phyloP scores from a whole-genome alignment of 1,140 invertebrate species.

The Drosophila guanche region DNA sequence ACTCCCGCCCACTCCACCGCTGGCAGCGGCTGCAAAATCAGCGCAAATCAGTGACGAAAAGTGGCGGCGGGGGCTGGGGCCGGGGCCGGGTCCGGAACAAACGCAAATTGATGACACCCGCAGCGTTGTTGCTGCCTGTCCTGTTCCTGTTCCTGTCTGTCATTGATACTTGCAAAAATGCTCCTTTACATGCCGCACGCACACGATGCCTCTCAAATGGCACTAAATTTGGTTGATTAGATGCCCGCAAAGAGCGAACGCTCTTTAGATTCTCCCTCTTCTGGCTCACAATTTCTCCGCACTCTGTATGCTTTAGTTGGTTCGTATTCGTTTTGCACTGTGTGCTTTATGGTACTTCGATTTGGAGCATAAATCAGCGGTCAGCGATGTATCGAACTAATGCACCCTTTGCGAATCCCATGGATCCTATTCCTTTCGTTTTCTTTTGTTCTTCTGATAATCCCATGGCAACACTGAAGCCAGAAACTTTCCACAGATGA shows the following conservation, averaged over 20 bases:
- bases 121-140: slow-evolving; percentile 40
- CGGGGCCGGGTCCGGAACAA: slow-evolving; percentile 38
- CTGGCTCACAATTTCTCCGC: background rate
- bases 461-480: too few species aligned
- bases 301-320: slow-evolving; percentile 9
- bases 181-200: slow-evolving; percentile 64
- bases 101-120: slow-evolving; percentile 79
- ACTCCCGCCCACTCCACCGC: background rate
- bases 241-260: slow-evolving; percentile 52
- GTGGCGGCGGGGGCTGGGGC: background rate
- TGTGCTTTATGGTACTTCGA: too few species aligned
- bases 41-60: slow-evolving; percentile 59
- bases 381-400: too few species aligned
- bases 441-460: too few species aligned
- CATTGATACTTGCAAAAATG: slow-evolving; percentile 69
- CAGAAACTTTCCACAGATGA: too few species aligned
- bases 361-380: too few species aligned
- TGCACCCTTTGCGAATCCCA: too few species aligned
- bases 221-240: slow-evolving; percentile 80
- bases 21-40: slow-evolving; percentile 65
- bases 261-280: background rate
- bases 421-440: too few species aligned
- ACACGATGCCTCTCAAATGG: slow-evolving; percentile 61
- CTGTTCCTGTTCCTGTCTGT: slow-evolving; percentile 43
- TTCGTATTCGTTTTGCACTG: slow-evolving; percentile 8